These are phyloP conservation scores for Punctoribates punctum DNA, from an alignment of 2,888 invertebrate species.

Conservation along the genomic window DNA sequence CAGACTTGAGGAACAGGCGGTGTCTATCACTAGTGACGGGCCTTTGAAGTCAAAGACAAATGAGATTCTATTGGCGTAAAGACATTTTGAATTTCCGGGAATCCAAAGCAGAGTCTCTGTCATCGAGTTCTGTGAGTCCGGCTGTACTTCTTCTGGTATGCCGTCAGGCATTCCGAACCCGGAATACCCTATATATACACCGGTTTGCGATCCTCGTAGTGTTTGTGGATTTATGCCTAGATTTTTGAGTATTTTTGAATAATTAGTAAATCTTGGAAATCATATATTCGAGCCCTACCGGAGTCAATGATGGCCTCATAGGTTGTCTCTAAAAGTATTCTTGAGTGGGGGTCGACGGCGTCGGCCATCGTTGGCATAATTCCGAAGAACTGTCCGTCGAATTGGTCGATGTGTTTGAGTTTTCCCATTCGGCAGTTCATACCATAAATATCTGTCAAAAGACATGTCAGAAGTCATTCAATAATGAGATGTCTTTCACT, in stretches of 20 bases:
- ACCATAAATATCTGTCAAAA: slow-evolving; percentile 57
- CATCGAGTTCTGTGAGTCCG: slow-evolving; percentile 78
- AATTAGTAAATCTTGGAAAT: too few species aligned
- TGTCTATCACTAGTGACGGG: slow-evolving; percentile 91
- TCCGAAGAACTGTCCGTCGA: slow-evolving; percentile 84
- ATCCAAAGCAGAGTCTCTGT: slow-evolving; percentile 88
- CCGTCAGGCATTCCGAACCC: slow-evolving; percentile 84
- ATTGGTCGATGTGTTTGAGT: slow-evolving; percentile 71
- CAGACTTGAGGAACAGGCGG: slow-evolving; percentile 93
- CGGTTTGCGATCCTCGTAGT: slow-evolving; percentile 80
- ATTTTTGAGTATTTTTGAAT: too few species aligned
- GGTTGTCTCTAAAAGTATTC: slow-evolving; percentile 83
- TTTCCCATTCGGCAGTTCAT: slow-evolving; percentile 65
- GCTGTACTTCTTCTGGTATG: slow-evolving; percentile 71
- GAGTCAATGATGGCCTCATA: slow-evolving; percentile 89
- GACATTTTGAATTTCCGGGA: slow-evolving; percentile 87
- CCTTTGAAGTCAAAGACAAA: slow-evolving; percentile 55
- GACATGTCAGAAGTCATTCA: not conserved
- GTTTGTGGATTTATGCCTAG: slow-evolving; percentile 71
- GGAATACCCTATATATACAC: slow-evolving; percentile 92
- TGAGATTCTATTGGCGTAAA: slow-evolving; percentile 58
- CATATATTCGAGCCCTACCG: too few species aligned
- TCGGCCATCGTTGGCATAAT: slow-evolving; percentile 86
- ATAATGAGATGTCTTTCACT: too few species aligned
- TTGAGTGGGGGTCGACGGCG: slow-evolving; percentile 85